phyloP scores from a whole-genome alignment of 1,140 invertebrate species.

The Drosophila ananassae region DNA sequence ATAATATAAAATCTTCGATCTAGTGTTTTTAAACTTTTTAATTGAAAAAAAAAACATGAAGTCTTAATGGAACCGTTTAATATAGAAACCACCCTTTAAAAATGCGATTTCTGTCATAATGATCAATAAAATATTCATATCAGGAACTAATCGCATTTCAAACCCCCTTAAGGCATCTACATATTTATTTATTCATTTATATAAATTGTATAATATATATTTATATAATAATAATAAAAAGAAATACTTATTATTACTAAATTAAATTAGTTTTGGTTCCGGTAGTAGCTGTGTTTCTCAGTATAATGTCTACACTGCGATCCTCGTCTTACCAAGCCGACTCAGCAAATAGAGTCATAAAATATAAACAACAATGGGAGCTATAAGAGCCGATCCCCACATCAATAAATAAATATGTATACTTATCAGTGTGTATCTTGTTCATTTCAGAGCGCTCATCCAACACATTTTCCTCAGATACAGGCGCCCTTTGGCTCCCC shows the following conservation, averaged over 20 bases:
- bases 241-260: neutral
- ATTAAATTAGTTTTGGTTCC: neutral
- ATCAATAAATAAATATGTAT: no score
- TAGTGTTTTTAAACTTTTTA: neutral
- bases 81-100: no score
- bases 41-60: neutral
- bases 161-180: neutral
- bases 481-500: conserved; percentile 90
- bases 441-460: conserved; percentile 69
- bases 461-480: conserved; percentile 84
- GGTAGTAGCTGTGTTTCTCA: no score
- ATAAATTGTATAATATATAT: neutral
- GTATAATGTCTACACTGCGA: no score
- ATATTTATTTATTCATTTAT: no score
- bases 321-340: no score
- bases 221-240: neutral
- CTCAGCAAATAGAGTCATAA: neutral
- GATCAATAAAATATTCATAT: neutral
- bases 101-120: no score
- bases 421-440: neutral
- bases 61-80: no score
- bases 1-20: neutral
- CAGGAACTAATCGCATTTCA: neutral
- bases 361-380: no score
- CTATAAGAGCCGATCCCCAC: no score